Base-by-base conservation (phyloP, 2,113 vertebrate genomes). In the Alosa alosa region DNA sequence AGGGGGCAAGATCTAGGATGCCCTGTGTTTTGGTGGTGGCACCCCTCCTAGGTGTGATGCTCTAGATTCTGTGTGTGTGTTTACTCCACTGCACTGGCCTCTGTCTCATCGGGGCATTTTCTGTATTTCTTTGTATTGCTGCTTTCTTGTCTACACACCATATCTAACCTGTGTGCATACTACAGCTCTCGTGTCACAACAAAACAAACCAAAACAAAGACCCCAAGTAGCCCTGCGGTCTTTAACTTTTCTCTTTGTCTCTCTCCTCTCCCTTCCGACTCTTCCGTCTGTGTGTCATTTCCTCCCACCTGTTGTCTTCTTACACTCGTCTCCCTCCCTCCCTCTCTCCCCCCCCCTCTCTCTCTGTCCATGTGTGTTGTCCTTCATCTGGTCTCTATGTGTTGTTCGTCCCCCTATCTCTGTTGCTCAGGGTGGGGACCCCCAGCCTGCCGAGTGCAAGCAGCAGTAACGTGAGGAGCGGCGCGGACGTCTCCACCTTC, bases 371-470 rank as follows among this genome's bases (percentile, higher is more conserved):
- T 36, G 7, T 72, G n/a, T 72, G n/a, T 55, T 60, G 55, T 60
- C 20, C 55, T 60, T 22, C 55, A 20, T 39, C 15, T 78, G 72
- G 31, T 17, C 82, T 84, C 82, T 84, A 88, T 44, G 82, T 52
- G 22, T 78, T 15, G 72, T 78, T 1, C 11, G 31, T 78, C 72
- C 72, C 11, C 72, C 31, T 78, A 36, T 36, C 31, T 78, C 31
- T 78, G 2, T 15, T 78, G 11, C 1, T 39, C 96, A 99, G 98
- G 97, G 96, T 95, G 97, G 97, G 88, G 93, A 96, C 91, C 95
- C 95, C 94, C 98, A 98, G 93, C 98, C 98, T 88, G 96, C 98
- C 68, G 98, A 99, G 92, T 99, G 98, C 96, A 99, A 99, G 92
- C 98, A 99, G 95, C 98, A 99, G 95, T 99, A 96, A 97, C 91